A percentile compares a stretch with the other conserved stretches of the same genome.
These are phyloP conservation scores for Psix sp. DNA, from an alignment of 1,140 invertebrate genomes.

Conservation along the genomic window DNA sequence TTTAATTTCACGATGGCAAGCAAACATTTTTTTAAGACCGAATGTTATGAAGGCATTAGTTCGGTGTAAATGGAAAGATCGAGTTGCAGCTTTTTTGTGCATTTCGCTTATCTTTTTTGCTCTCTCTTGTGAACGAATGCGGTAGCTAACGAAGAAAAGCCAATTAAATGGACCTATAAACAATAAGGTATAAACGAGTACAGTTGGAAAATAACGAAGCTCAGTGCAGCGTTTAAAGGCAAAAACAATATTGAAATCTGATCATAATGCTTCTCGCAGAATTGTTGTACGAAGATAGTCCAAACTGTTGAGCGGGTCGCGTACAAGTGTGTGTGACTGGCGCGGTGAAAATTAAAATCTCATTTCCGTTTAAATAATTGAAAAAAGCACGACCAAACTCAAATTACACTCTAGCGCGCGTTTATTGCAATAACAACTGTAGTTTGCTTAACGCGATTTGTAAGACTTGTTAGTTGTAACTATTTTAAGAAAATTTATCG, in stretches of 20 bases:
- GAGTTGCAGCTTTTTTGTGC: slow-evolving; percentile 17
- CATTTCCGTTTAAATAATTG: slow-evolving; percentile 60
- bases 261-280: slow-evolving; percentile 63
- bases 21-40: too few species aligned
- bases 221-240: slow-evolving; percentile 59
- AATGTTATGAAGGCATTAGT: too few species aligned
- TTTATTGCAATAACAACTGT: too few species aligned
- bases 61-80: slow-evolving; percentile 17
- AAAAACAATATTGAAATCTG: slow-evolving; percentile 71
- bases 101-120: slow-evolving; percentile 1
- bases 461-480: too few species aligned
- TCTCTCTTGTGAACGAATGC: slow-evolving; percentile 12
- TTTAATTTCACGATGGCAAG: too few species aligned
- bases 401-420: too few species aligned
- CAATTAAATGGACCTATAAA: slow-evolving; percentile 59
- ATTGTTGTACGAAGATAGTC: slow-evolving; percentile 59
- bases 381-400: slow-evolving; percentile 7
- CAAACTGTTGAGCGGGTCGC: slow-evolving; percentile 34
- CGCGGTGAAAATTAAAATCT: slow-evolving; percentile 63
- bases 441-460: too few species aligned
- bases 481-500: too few species aligned
- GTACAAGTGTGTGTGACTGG: slow-evolving; percentile 20
- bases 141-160: slow-evolving; percentile 28
- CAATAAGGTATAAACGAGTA: slow-evolving; percentile 59
- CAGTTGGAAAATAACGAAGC: slow-evolving; percentile 62